These are phyloP conservation scores for Nannospalax galili DNA, from an alignment of 2,113 vertebrate genomes.

Conservation along the genomic window DNA sequence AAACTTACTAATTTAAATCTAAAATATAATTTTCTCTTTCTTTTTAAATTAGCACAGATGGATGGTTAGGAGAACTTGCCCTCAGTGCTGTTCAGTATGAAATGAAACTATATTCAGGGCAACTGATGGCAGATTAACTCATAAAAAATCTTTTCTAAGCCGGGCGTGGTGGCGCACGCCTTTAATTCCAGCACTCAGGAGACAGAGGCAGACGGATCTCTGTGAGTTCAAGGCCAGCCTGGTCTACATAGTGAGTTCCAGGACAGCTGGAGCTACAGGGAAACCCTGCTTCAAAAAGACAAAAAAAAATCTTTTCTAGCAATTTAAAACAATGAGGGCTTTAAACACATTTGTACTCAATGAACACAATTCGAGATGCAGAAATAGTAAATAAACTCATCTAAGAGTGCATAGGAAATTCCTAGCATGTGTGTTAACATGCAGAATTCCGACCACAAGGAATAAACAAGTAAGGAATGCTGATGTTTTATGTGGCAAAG, in stretches of 20 bases:
- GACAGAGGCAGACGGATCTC: too few relatives aligned
- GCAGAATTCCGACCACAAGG: neutral
- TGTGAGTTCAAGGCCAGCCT: too few relatives aligned
- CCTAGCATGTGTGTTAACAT: constrained; percentile 24
- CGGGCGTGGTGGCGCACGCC: too few relatives aligned
- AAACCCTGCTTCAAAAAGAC: too few relatives aligned
- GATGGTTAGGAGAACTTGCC: neutral
- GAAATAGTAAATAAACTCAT: neutral
- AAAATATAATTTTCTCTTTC: constrained; percentile 11
- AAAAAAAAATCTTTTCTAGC: neutral
- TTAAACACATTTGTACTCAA: neutral
- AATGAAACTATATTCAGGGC: neutral
- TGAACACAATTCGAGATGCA: neutral
- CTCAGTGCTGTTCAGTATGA: neutral
- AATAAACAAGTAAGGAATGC: neutral
- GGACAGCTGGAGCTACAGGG: too few relatives aligned
- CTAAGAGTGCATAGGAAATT: neutral
- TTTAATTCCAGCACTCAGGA: too few relatives aligned
- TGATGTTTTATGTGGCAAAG: constrained; percentile 7
- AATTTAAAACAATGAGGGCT: neutral
- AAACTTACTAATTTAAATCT: constrained; percentile 31
- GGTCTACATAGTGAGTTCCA: too few relatives aligned
- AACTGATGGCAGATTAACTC: neutral
- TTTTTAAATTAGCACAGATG: constrained; percentile 47
- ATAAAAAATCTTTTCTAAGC: neutral